phyloP scores from a whole-genome alignment of 2,113 vertebrate species.

The Osmerus eperlanus region DNA sequence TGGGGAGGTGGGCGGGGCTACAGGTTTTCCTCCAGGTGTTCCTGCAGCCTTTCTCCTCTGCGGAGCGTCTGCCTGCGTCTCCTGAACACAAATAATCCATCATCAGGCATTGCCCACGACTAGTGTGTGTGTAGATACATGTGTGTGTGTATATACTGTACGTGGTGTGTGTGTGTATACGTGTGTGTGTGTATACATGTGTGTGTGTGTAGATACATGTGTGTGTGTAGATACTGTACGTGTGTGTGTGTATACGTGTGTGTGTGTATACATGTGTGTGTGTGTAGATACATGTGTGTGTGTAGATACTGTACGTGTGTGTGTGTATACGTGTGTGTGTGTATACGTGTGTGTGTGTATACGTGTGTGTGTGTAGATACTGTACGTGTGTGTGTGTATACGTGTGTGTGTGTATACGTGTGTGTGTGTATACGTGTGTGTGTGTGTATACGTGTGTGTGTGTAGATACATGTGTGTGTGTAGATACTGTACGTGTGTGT shows the following conservation, averaged over 20 bases:
- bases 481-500: too few relatives aligned
- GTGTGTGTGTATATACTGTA: too few relatives aligned
- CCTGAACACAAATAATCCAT: conserved; percentile 49
- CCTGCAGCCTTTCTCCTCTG: conserved; percentile 58
- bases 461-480: too few relatives aligned
- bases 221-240: too few relatives aligned
- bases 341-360: not conserved
- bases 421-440: not conserved
- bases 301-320: too few relatives aligned
- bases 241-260: not conserved
- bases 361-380: not conserved
- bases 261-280: not conserved
- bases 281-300: too few relatives aligned
- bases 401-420: not conserved
- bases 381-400: too few relatives aligned
- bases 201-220: not conserved
- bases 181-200: not conserved
- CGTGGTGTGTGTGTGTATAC: too few relatives aligned
- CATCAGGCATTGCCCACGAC: not conserved
- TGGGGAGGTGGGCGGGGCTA: not conserved
- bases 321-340: conserved; percentile 31
- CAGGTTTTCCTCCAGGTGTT: conserved; percentile 49
- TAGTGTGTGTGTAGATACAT: too few relatives aligned
- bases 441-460: too few relatives aligned
- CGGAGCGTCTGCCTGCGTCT: conserved; percentile 23